Base-by-base conservation (phyloP, 2,113 vertebrate genomes). In the Cyrtonyx montezumae region DNA sequence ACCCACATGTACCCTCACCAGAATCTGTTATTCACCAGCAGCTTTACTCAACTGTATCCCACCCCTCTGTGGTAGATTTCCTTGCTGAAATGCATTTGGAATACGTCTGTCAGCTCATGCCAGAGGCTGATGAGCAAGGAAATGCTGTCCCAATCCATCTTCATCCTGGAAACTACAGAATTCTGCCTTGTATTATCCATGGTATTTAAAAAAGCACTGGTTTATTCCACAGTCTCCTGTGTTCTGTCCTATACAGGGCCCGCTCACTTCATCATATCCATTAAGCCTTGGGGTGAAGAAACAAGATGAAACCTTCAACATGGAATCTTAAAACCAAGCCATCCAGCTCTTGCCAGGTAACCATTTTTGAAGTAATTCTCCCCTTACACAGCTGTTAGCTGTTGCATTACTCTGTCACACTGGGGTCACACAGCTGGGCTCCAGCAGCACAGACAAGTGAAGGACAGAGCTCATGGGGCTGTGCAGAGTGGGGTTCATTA, bases 401-500 rank as follows among this genome's bases (percentile, higher is more conserved):
- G 7, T 7, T 61, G 36, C 51, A 37, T 36, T 34, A 26, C 13
- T 70, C 8, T 40, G 15, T 55, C 59, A 22, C 43, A 22, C 5
- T 0, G 2, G 5, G 4, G 28, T 65, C 6, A 0, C 34, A 51
- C 25, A 59, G 48, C 25, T 69, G 45, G 11, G 61, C 59, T 67
- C 40, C 1, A 2, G 15, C 73, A 69, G 13, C 0, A 0, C 1
- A 16, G 34, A 11, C 30, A 56, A 69, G 68, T 21, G 43, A 69
- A 70, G 59, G 23, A 58, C 3, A 3, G 69, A 85, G 34, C 28
- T 70, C 15, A 13, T 21, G 13, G 46, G 26, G 32, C 40, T 78
- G 46, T 0, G 2, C 15, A 0, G 0, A 23, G 61, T 43, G 12
- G 19, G 37, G 7, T 48, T 46, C 63, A 42, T 1, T 42, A 25